Evolutionary conservation across 2,797 vertebrate species (phyloP).

Genomic region (Mico argentatus): DNA sequence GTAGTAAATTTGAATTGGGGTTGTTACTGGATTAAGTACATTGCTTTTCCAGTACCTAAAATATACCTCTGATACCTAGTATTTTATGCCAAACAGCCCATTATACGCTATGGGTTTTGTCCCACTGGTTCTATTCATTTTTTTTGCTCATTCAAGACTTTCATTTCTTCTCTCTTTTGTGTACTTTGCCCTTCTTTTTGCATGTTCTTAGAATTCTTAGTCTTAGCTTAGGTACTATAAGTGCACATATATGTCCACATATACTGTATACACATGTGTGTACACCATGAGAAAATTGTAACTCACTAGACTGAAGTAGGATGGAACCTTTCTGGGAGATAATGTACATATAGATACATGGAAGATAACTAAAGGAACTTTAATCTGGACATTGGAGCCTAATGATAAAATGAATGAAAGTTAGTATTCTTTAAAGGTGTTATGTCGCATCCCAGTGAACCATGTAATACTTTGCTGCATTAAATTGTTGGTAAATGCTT

Average conservation of each 20-base stretch:
- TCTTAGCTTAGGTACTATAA: background rate
- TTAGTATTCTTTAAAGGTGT: background rate
- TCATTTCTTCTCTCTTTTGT: background rate
- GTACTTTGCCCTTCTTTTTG: background rate
- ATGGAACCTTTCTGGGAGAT: background rate
- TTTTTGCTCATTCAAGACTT: background rate
- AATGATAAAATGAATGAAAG: background rate
- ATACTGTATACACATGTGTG: background rate
- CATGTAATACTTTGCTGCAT: background rate
- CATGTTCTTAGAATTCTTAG: background rate
- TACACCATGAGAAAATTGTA: background rate
- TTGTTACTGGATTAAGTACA: background rate
- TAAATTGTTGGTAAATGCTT: slow-evolving; percentile 28
- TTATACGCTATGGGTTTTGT: background rate
- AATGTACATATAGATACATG: background rate
- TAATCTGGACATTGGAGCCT: background rate
- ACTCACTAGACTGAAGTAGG: background rate
- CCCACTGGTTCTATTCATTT: background rate
- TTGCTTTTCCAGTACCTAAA: background rate
- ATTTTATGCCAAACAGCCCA: background rate
- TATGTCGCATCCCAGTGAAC: background rate
- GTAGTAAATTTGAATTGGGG: background rate
- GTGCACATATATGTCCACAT: background rate
- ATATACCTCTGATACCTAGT: background rate
- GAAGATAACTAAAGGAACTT: background rate